Percentiles rank a stretch among this genome's conserved stretches.
These are phyloP conservation scores for Sminthurinus aureus DNA, from an alignment of 2,888 invertebrate genomes.

Conservation along the genomic window DNA sequence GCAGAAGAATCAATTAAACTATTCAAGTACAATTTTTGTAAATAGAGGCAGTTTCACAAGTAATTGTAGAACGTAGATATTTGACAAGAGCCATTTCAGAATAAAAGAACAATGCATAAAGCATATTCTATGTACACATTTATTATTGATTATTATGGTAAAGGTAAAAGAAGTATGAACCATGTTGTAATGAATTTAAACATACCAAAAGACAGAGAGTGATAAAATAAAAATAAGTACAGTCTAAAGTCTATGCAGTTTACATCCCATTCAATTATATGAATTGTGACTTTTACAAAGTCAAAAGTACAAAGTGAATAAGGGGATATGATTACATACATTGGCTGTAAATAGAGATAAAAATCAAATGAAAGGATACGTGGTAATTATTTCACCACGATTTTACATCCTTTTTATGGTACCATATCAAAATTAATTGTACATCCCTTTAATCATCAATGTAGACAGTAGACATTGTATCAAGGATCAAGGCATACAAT, in stretches of 20 bases:
- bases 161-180: too few relatives aligned
- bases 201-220: background rate
- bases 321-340: slow-evolving; percentile 20
- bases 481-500: background rate
- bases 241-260: background rate
- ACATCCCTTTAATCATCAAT: background rate
- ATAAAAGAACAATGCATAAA: too few relatives aligned
- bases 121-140: too few relatives aligned
- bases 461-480: background rate
- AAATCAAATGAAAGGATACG: slow-evolving; percentile 1
- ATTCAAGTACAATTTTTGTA: too few relatives aligned
- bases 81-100: too few relatives aligned
- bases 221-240: slow-evolving; percentile 10
- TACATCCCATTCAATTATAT: slow-evolving; percentile 30
- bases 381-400: slow-evolving; percentile 29
- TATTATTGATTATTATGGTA: too few relatives aligned
- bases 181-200: too few relatives aligned
- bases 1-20: too few relatives aligned
- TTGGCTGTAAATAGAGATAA: slow-evolving; percentile 19
- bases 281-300: background rate
- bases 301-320: slow-evolving; percentile 13
- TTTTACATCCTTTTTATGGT: slow-evolving; percentile 22
- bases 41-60: too few relatives aligned
- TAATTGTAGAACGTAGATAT: too few relatives aligned
- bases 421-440: slow-evolving; percentile 19